A percentile compares a stretch with the other conserved stretches of the same genome.
Conservation (phyloP, 92 coral and sea anemone genomes). For the Scolanthus callimorphus region DNA sequence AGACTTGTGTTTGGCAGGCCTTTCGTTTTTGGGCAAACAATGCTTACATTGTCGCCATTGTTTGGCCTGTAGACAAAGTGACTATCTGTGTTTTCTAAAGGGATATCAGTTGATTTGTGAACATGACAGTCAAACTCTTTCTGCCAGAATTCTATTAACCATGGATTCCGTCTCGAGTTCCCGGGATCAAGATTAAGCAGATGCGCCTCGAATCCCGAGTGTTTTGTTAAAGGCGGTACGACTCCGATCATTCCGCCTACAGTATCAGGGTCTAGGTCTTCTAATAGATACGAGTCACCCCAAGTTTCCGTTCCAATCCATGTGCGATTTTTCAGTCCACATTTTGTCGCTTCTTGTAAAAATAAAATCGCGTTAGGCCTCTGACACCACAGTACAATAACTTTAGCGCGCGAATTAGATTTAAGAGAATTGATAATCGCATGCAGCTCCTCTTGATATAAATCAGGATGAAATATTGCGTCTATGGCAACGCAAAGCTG, state of each 20-base stretch:
- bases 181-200: slow-evolving; percentile 51
- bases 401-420: slow-evolving; percentile 55
- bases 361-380: slow-evolving; percentile 87
- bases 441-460: slow-evolving; percentile 43
- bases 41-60: slow-evolving; percentile 35
- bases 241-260: slow-evolving; percentile 95
- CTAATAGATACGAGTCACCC: slow-evolving; percentile 83
- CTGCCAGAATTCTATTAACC: slow-evolving; percentile 88
- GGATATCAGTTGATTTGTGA: not conserved
- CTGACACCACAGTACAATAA: slow-evolving; percentile 88
- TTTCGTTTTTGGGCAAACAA: slow-evolving; percentile 48
- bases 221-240: slow-evolving; percentile 63
- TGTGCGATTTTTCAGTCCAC: slow-evolving; percentile 52
- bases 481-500: slow-evolving; percentile 78
- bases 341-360: slow-evolving; percentile 69
- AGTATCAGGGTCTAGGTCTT: slow-evolving; percentile 38
- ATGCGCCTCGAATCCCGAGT: slow-evolving; percentile 57
- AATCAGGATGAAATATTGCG: slow-evolving; percentile 55
- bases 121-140: slow-evolving; percentile 36
- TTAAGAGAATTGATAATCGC: slow-evolving; percentile 54
- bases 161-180: slow-evolving; percentile 65
- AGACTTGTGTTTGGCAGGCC: slow-evolving; percentile 56
- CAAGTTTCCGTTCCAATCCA: slow-evolving; percentile 99
- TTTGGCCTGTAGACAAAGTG: slow-evolving; percentile 47
- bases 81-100: slow-evolving; percentile 10